These are phyloP conservation scores for Eupsilia transversa DNA, from an alignment of 2,888 invertebrate genomes.

Conservation along the genomic window DNA sequence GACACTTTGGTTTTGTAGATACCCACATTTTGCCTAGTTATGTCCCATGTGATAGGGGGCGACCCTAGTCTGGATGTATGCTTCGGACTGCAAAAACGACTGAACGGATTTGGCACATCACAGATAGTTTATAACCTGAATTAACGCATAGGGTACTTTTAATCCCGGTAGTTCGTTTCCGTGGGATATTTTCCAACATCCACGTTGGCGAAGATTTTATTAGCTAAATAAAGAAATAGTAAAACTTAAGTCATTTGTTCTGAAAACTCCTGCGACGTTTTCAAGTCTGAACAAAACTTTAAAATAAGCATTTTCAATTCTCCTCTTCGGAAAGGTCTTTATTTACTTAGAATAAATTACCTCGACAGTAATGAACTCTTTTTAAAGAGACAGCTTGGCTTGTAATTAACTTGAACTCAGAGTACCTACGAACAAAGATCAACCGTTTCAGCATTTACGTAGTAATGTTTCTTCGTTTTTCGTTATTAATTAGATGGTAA, in stretches of 20 bases:
- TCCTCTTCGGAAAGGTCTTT: constrained; percentile 4
- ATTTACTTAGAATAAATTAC: constrained; percentile 57
- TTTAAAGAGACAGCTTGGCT: constrained; percentile 26
- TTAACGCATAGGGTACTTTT: not conserved
- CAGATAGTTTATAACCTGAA: no score
- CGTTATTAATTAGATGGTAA: constrained; percentile 1
- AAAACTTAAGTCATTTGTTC: not conserved
- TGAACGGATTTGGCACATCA: no score
- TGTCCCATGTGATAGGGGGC: no score
- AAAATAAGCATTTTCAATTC: constrained; percentile 17
- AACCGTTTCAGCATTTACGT: not conserved
- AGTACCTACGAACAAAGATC: not conserved
- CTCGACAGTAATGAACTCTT: constrained; percentile 36
- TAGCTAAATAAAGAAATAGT: not conserved
- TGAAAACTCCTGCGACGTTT: not conserved
- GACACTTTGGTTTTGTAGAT: no score
- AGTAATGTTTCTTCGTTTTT: constrained; percentile 10
- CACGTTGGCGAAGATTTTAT: no score
- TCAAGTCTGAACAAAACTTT: constrained; percentile 35
- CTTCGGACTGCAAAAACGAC: no score
- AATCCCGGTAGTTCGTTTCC: not conserved
- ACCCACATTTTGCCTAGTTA: no score
- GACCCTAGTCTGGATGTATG: no score
- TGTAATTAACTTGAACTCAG: constrained; percentile 41
- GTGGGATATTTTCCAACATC: not conserved